These are phyloP conservation scores for Autographa pulchrina DNA, from an alignment of 2,888 invertebrate genomes.

Conservation along the genomic window DNA sequence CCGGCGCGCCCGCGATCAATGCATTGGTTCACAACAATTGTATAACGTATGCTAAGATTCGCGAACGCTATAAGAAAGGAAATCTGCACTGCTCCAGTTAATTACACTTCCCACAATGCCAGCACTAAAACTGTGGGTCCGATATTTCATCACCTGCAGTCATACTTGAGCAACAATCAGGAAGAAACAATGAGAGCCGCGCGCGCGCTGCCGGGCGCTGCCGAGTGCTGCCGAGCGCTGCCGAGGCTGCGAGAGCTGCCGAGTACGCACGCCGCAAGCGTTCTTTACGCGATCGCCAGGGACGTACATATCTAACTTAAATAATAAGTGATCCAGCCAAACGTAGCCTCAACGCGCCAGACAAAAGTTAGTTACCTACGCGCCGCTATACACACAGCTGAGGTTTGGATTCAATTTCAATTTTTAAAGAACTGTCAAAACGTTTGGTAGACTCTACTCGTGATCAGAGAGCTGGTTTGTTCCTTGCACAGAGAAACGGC, in stretches of 20 bases:
- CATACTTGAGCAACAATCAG: conserved; percentile 28
- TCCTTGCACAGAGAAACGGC: too few relatives aligned
- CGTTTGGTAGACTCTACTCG: too few relatives aligned
- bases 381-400: neutral
- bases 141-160: conserved; percentile 14
- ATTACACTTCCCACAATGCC: conserved; percentile 1
- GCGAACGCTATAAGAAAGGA: conserved; percentile 37
- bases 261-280: neutral
- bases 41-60: conserved; percentile 14
- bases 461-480: too few relatives aligned
- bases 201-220: neutral
- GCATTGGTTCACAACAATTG: conserved; percentile 9
- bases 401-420: neutral
- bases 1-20: neutral
- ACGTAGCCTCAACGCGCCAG: neutral
- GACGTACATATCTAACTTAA: neutral
- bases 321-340: neutral
- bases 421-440: too few relatives aligned
- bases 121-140: conserved; percentile 17
- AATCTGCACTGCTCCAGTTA: neutral
- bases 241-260: neutral
- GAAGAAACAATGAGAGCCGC: conserved; percentile 23
- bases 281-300: too few relatives aligned
- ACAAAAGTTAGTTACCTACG: neutral
- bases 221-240: neutral